These are phyloP conservation scores for Branchinecta lynchi DNA, from an alignment of 1,140 invertebrate genomes.

Conservation along the genomic window DNA sequence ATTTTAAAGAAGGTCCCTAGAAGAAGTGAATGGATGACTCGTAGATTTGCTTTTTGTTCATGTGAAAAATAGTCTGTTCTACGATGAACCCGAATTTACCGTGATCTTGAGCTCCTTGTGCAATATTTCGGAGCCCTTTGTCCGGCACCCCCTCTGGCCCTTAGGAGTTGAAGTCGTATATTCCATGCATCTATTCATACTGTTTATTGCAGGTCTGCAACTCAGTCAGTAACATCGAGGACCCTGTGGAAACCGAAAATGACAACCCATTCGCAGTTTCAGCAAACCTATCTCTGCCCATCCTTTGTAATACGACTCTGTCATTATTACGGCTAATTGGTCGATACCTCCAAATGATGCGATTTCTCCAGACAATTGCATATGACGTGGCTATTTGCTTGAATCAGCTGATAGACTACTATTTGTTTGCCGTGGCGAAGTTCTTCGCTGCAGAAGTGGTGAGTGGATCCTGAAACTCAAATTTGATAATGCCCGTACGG, in stretches of 20 bases:
- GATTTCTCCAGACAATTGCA: constrained; percentile 73
- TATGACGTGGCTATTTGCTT: constrained; percentile 77
- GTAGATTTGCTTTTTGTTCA: no score
- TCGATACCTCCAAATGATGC: constrained; percentile 79
- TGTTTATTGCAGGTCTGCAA: no score
- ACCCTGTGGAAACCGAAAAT: neutral
- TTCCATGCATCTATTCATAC: no score
- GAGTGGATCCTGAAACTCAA: constrained; percentile 27
- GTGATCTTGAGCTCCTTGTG: no score
- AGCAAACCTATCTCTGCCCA: constrained; percentile 29
- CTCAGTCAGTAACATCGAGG: neutral
- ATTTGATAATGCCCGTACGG: no score
- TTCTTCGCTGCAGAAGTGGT: constrained; percentile 68
- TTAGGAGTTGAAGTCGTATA: no score
- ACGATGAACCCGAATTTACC: no score
- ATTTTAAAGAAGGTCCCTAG: no score
- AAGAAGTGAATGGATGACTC: no score
- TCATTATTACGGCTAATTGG: constrained; percentile 84
- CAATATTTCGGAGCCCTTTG: no score
- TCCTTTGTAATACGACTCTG: constrained; percentile 80
- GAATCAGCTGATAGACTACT: constrained; percentile 89
- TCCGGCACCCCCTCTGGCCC: no score
- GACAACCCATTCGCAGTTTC: neutral
- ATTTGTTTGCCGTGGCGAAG: constrained; percentile 74
- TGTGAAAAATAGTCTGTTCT: no score